Percentiles rank a stretch among this genome's conserved stretches.
phyloP scores from a whole-genome alignment of 1,140 invertebrate genomes.

The Scaptomyza graminum region DNA sequence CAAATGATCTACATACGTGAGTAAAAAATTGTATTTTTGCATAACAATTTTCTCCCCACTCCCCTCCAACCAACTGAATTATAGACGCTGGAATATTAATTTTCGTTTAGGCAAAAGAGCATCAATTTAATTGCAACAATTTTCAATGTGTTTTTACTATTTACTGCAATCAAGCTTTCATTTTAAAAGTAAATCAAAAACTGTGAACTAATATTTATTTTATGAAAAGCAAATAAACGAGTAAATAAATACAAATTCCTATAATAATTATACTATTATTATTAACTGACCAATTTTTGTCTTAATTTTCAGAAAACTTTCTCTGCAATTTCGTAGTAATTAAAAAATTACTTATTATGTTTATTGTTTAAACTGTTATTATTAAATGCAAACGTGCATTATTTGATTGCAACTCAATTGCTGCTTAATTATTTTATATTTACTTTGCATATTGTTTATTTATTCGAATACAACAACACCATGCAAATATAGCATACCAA shows the following conservation, averaged over 20 bases:
- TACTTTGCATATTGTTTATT: conserved; percentile 9
- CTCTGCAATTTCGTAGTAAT: too few relatives aligned
- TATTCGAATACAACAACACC: conserved; percentile 1
- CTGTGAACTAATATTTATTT: too few relatives aligned
- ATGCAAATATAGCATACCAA: conserved; percentile 1
- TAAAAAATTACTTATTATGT: too few relatives aligned
- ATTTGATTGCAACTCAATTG: background rate
- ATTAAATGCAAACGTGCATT: background rate
- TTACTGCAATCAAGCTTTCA: too few relatives aligned
- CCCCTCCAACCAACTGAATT: conserved; percentile 13
- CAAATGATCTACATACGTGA: conserved; percentile 13
- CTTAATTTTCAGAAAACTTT: too few relatives aligned
- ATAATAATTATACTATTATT: too few relatives aligned
- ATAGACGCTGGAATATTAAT: background rate
- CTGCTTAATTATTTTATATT: background rate
- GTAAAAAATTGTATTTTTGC: conserved; percentile 12
- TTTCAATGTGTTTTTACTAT: background rate
- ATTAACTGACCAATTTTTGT: too few relatives aligned
- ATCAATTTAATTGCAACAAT: conserved; percentile 18
- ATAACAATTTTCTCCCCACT: conserved; percentile 22
- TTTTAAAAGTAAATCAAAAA: too few relatives aligned
- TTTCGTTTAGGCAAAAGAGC: conserved; percentile 2
- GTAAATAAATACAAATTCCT: too few relatives aligned
- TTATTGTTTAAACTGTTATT: background rate
- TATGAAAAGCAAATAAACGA: too few relatives aligned